Base-by-base conservation (phyloP, 2,888 invertebrate genomes). In the Leptinotarsa tumamoca region DNA sequence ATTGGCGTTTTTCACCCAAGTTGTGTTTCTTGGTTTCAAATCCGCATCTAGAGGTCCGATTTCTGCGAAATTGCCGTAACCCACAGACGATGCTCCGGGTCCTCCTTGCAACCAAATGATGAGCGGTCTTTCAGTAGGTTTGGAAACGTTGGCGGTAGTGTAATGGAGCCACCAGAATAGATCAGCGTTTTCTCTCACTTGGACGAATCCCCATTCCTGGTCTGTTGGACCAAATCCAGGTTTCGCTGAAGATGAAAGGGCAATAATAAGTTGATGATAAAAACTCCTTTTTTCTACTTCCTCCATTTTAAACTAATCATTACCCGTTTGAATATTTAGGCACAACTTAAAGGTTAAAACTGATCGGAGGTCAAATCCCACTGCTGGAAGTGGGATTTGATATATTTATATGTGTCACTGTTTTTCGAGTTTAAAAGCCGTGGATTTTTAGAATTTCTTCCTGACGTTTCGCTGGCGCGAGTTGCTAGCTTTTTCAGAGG, bases 91-190 rank as follows among this genome's bases (percentile, higher is more conserved):
- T 23, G 81, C 83, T n/a, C 93, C 96, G 0, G 96, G 96, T 0
- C 96, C 96, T 4, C 97, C 81, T 73, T 79, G 80, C 7, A 80
- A 54, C 78, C 97, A 97, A 73, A 97, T 93, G n/a, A 96, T 89
- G 43, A 96, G 88, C 0, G 97, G 97, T 58, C 92, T 90, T 1
- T 94, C 91, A 0, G 91, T 91, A 84, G 92, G 91, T 66, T 90
- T 89, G 4, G 84, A 80, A 0, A 92, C 92, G 68, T 90, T 66
- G 4, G 81, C 88, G 1, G 93, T 93, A 0, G 93, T 94, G 84
- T 94, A 94, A 85, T 94, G 96, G 52, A 97, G 71, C 92, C 93
- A 93, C 90, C 91, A 93, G 84, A 93, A 93, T 90, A 92, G 91
- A 75, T 91, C 89, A 0, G 92, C 92, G 1, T 89, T 85, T 4